These are phyloP conservation scores for Agrotis segetum DNA, from an alignment of 2,888 invertebrate species.

Conservation along the genomic window DNA sequence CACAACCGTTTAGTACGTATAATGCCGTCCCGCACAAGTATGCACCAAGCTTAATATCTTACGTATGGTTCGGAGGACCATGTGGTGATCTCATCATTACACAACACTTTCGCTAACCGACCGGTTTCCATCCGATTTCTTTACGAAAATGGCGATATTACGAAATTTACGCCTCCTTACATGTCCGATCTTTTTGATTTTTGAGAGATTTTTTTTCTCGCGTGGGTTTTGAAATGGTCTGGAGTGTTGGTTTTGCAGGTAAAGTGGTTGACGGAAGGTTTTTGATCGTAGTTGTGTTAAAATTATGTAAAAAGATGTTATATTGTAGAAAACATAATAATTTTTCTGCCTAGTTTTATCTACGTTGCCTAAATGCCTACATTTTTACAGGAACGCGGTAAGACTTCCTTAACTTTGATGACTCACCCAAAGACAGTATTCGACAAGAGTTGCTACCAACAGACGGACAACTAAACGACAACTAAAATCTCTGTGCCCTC, in stretches of 20 bases:
- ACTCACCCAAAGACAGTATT: too few species aligned
- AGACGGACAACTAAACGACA: too few species aligned
- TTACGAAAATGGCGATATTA: conserved; percentile 58
- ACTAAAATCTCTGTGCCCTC: too few species aligned
- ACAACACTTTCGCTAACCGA: conserved; percentile 62
- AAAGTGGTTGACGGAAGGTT: not conserved
- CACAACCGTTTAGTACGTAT: too few species aligned
- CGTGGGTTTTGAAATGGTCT: not conserved
- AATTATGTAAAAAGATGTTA: not conserved
- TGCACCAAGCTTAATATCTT: conserved; percentile 18
- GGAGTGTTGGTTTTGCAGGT: not conserved
- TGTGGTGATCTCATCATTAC: conserved; percentile 60
- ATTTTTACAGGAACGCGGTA: too few species aligned
- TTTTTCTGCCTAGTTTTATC: too few species aligned
- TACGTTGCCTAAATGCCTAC: too few species aligned
- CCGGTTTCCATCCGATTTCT: conserved; percentile 61
- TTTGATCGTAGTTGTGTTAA: not conserved
- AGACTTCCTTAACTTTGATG: too few species aligned
- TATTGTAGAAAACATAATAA: too few species aligned
- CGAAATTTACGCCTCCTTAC: conserved; percentile 62
- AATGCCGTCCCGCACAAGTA: not conserved
- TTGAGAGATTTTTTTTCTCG: not conserved
- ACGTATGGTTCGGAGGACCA: conserved; percentile 30
- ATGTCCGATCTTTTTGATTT: conserved; percentile 23
- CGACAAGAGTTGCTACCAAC: too few species aligned